Evolutionary conservation across 2,113 vertebrate genomes (phyloP), one percentile per base, ranked within the genome.

Genomic region (Ibidorhyncha struthersii): DNA sequence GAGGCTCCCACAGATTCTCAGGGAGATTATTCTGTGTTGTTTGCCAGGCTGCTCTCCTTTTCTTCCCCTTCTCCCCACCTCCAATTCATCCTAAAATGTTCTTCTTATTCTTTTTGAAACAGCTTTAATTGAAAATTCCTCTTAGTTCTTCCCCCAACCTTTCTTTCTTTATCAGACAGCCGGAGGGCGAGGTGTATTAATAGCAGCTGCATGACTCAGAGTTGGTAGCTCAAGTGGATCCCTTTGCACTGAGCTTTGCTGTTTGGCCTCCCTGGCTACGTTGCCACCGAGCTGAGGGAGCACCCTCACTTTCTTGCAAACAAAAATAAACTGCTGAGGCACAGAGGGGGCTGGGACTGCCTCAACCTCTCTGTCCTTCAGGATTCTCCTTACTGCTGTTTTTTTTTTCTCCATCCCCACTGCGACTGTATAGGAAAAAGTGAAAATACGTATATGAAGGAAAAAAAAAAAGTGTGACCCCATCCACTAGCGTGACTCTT

Each of bases 191-290:
- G 73, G 77, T 90, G 88, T 97, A 97, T 97, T 97, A 97, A 97
- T 97, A 97, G 92, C 69, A 88, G 89, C 90, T 53, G 93, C 89
- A 55, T 96, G 97, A 96, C 86, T 96, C 95, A 90, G 91, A 89
- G 76, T 4, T 58, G 83, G 90, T 65, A 71, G 90, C 92, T 95
- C 63, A 62, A 80, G 86, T 77, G 73, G 86, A 82, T 91, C 87
- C 58, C 86, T 81, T 81, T 81, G 92, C 92, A 77, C 78, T 14
- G 73, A 82, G 86, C 65, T 47, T 23, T 53, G 86, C 95, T 82
- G 90, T 71, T 82, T 49, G 84, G 81, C 84, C 66, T 83, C 67
- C 40, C 52, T 20, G 72, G 61, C 76, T 61, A 9, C 0, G 14
- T 1, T 65, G 70, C 45, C 82, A 41, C 69, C 3, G 20, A 38